Evolutionary conservation across 2,797 vertebrate species (phyloP).

Genomic region (Jordanella pulchra): DNA sequence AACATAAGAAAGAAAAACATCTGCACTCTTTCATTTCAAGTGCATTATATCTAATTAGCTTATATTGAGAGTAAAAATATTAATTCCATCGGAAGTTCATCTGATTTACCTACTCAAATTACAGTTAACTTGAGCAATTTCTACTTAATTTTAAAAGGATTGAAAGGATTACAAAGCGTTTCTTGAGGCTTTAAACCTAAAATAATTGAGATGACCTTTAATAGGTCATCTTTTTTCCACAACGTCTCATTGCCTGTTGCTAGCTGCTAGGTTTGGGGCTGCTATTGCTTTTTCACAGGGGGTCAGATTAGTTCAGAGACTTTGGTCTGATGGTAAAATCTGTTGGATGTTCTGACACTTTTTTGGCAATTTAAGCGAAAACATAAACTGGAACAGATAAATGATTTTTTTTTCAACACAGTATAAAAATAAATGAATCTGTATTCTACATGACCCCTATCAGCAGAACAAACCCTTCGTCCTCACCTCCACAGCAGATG

Average conservation of each 20-base stretch:
- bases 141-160: too few relatives aligned
- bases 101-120: too few relatives aligned
- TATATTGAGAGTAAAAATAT: too few relatives aligned
- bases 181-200: background rate
- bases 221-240: background rate
- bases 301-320: background rate
- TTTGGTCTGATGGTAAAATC: background rate
- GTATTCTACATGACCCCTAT: background rate
- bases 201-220: background rate
- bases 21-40: too few relatives aligned
- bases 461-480: background rate
- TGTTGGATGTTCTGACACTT: background rate
- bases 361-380: background rate
- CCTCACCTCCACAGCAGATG: slow-evolving; percentile 96
- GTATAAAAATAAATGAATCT: background rate
- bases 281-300: background rate
- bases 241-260: background rate
- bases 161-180: too few relatives aligned
- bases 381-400: background rate
- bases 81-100: too few relatives aligned
- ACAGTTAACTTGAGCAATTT: too few relatives aligned
- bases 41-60: too few relatives aligned
- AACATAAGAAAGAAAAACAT: too few relatives aligned
- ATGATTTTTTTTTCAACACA: background rate
- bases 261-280: background rate